phyloP scores from a whole-genome alignment of 92 coral and sea anemone genomes.

The Paragorgia papillata region DNA sequence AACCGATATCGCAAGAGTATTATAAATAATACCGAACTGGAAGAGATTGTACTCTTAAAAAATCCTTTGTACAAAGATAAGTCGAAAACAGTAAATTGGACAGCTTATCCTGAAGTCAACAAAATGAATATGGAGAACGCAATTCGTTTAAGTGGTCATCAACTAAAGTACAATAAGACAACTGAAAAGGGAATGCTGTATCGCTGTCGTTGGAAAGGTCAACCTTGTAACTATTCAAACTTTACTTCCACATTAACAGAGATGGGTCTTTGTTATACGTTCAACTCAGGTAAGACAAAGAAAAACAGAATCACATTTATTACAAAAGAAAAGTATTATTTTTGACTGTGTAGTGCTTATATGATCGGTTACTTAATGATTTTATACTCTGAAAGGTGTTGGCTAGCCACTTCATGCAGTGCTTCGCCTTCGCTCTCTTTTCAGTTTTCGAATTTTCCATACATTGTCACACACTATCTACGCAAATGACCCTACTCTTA shows the following conservation, averaged over 20 bases:
- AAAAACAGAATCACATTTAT: too few species aligned
- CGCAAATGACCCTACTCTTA: too few species aligned
- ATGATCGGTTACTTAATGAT: too few species aligned
- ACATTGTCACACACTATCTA: too few species aligned
- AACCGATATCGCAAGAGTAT: constrained; percentile 11
- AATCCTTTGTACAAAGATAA: constrained; percentile 4
- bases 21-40: background rate
- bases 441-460: too few species aligned
- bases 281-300: constrained; percentile 32
- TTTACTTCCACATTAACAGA: constrained; percentile 23
- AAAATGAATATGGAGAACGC: background rate
- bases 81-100: background rate
- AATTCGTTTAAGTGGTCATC: constrained; percentile 7
- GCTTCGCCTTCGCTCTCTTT: too few species aligned
- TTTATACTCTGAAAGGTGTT: too few species aligned
- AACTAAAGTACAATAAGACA: background rate
- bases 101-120: background rate
- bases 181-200: constrained; percentile 22
- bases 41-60: background rate
- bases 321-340: too few species aligned
- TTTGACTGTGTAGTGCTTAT: too few species aligned
- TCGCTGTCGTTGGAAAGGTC: constrained; percentile 27
- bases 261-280: constrained; percentile 34
- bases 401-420: too few species aligned
- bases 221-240: background rate